Conservation (phyloP, 2,888 invertebrate species). For the Scelioninae gen. 1 region DNA sequence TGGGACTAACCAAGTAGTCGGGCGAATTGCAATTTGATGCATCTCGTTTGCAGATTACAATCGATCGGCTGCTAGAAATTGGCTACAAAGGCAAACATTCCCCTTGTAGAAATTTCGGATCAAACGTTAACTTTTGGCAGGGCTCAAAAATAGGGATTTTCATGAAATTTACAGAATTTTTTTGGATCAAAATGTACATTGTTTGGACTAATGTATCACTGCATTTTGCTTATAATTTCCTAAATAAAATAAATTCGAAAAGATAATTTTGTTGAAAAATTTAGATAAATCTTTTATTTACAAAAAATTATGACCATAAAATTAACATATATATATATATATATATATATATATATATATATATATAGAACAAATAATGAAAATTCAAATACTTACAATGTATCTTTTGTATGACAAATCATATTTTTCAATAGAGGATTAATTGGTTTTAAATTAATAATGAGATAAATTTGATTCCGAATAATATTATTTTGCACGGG, state of each 20-base stretch:
- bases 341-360: no score
- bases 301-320: no score
- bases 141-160: no score
- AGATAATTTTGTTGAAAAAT: no score
- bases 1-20: constrained; percentile 63
- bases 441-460: constrained; percentile 50
- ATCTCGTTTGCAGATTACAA: constrained; percentile 66
- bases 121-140: background rate
- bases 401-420: constrained; percentile 36
- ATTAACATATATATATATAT: no score
- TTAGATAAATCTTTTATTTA: no score
- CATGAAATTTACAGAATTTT: no score
- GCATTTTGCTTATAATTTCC: no score
- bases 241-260: no score
- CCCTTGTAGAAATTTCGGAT: background rate
- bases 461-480: constrained; percentile 46
- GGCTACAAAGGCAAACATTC: constrained; percentile 20
- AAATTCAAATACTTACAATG: constrained; percentile 33
- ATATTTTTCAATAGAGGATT: constrained; percentile 47
- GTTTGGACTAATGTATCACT: no score
- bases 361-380: constrained; percentile 38
- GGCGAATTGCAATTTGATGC: constrained; percentile 61
- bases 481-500: constrained; percentile 34
- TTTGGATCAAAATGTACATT: no score
- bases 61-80: constrained; percentile 44